Evolutionary conservation across 1,140 invertebrate genomes (phyloP), one percentile per base, ranked within the genome.

Genomic region (Drosophila ambigua): DNA sequence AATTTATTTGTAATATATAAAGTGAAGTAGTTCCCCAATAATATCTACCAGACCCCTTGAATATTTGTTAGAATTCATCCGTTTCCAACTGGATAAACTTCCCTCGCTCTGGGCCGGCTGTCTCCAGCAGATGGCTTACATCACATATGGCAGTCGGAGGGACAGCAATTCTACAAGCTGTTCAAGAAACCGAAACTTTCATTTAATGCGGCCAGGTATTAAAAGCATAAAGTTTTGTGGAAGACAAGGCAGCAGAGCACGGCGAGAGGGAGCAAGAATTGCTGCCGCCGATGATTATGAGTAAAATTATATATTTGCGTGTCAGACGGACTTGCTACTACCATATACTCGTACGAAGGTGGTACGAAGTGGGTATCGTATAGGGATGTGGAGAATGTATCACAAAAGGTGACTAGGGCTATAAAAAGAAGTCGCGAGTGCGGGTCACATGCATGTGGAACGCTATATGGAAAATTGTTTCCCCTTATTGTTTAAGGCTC

Each of bases 221-320:
- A 84, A 84, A 85, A 84, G 81, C 84, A 84, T 79, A 87, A 82
- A 87, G 67, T 85, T 85, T 49, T 55, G 44, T 46, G 31, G 52
- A 26, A 61, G 78, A 66, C 62, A 61, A 69, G 63, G 77, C 77
- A 72, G 69, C 35, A 11, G 11, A 13, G 54, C 53, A 77, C 63
- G 64, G 48, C 63, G 52, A 78, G 66, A 63, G 67, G 49, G 66
- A 59, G 31, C 3, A 78, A 67, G 74, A 69, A 69, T 57, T 52
- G 73, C 65, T 66, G 55, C 72, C 67, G 61, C 73, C 63, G 68
- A 74, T 78, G 82, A 82, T 85, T 88, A 88, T 83, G 84, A 79
- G 79, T 79, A 76, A 88, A 88, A 88, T 88, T 88, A 88, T 87
- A 87, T 88, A 79, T 87, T 87, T 87, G 83, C 83, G 83, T 87